Evolutionary conservation across 2,888 invertebrate genomes (phyloP), one percentile per base, ranked within the genome.

Genomic region (Lithophane leautieri): DNA sequence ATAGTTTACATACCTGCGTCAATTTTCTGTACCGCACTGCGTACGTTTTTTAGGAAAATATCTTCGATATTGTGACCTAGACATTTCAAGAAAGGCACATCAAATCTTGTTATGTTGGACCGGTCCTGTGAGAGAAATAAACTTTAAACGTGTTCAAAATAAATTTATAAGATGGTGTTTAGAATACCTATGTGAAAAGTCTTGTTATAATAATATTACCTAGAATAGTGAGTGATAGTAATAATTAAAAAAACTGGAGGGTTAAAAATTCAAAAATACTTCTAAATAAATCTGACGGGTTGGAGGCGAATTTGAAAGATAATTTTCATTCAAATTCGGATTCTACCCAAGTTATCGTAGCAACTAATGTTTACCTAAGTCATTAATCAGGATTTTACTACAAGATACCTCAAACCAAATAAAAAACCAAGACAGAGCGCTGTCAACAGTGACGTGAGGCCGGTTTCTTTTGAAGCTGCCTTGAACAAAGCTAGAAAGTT

Each of bases 1-100:
- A n/a, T 19, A 0, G 19, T n/a, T 67, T 56, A 63, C 7, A n/a
- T n/a, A n/a, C n/a, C n/a, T 50, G 8, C n/a, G 0, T 42, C 25
- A 50, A 69, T 4, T 61, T 76, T 54, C 0, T 47, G 1, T 70
- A 71, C 71, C 84, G 84, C 82, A 82, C 14, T 82, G 82, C 82
- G 84, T 66, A 40, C 14, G 14, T 65, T 69, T 58, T 80, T 71
- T 25, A n/a, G 1, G 12, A 47, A 67, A 70, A 81, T 28, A 52
- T 14, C 40, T 69, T 54, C 73, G 22, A 56, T 65, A 52, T 63
- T 73, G 63, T 69, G 70, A 82, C 70, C 80, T 68, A 67, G 22
- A 50, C 44, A 12, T 70, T 70, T 40, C 34, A 54, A 52, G 42
- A 56, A 50, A 54, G n/a, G n/a, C 16, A n/a, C 34, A 42, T 65